Evolutionary conservation across 2,888 invertebrate genomes (phyloP).

Genomic region (Chaetogeoica ovagalla): DNA sequence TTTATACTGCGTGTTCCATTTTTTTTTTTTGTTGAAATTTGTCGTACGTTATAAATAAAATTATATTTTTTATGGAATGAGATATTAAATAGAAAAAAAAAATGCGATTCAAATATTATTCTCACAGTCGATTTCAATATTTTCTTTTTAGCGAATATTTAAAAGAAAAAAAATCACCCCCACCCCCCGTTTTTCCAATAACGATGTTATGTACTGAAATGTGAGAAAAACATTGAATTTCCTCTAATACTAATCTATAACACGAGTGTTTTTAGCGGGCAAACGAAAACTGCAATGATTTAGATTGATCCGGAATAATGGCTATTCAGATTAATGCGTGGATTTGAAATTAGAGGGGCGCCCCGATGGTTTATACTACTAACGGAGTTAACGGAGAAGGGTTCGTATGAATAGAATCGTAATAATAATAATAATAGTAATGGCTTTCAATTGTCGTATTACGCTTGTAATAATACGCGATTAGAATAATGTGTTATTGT

Average conservation of each 20-base stretch:
- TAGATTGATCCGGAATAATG: slow-evolving; percentile 9
- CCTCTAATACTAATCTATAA: background rate
- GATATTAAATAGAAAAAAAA: too few relatives aligned
- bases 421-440: slow-evolving; percentile 17
- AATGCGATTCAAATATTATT: too few relatives aligned
- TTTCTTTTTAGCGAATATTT: too few relatives aligned
- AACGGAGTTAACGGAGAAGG: background rate
- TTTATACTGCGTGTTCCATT: too few relatives aligned
- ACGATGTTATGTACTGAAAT: too few relatives aligned
- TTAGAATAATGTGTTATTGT: slow-evolving; percentile 29
- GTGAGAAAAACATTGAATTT: too few relatives aligned
- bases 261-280: background rate
- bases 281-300: background rate
- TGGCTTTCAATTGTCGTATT: slow-evolving; percentile 1
- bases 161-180: too few relatives aligned
- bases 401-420: slow-evolving; percentile 14
- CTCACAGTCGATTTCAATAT: too few relatives aligned
- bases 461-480: background rate
- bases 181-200: too few relatives aligned
- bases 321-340: background rate
- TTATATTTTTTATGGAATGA: too few relatives aligned
- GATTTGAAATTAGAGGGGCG: background rate
- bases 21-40: too few relatives aligned
- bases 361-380: background rate
- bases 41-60: too few relatives aligned